Conservation (phyloP, 2,113 vertebrate genomes). For the Thunnus thynnus region DNA sequence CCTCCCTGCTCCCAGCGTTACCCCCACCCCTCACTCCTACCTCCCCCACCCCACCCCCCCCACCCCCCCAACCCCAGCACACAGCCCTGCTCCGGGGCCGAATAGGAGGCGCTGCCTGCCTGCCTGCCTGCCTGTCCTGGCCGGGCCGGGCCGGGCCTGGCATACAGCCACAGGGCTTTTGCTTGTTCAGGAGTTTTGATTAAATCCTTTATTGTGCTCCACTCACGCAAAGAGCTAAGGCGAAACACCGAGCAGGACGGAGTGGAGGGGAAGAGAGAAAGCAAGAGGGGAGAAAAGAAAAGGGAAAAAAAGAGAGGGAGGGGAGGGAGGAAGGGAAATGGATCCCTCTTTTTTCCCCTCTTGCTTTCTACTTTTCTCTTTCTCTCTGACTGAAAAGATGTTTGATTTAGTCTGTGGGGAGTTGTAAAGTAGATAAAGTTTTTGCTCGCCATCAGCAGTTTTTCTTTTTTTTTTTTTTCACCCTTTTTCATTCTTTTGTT, state of each 20-base stretch:
- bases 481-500: slow-evolving; percentile 49
- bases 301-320: slow-evolving; percentile 23
- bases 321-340: slow-evolving; percentile 41
- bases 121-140: slow-evolving; percentile 50
- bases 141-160: slow-evolving; percentile 65
- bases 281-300: slow-evolving; percentile 60
- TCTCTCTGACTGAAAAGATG: slow-evolving; percentile 67
- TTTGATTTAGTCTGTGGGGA: slow-evolving; percentile 73
- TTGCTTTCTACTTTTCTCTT: slow-evolving; percentile 65
- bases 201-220: slow-evolving; percentile 86
- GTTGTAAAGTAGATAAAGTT: slow-evolving; percentile 70
- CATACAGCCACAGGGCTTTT: slow-evolving; percentile 80
- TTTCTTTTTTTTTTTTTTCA: slow-evolving; percentile 16
- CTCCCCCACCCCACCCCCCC: neutral
- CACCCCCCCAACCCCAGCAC: slow-evolving; percentile 19
- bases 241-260: slow-evolving; percentile 65
- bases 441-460: slow-evolving; percentile 54
- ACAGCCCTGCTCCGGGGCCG: slow-evolving; percentile 64
- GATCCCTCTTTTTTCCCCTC: slow-evolving; percentile 49
- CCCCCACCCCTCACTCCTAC: slow-evolving; percentile 8
- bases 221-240: slow-evolving; percentile 84
- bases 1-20: slow-evolving; percentile 55
- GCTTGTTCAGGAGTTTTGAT: slow-evolving; percentile 87
- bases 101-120: slow-evolving; percentile 68
- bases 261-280: slow-evolving; percentile 59